Conservation (phyloP, 2,113 vertebrate species). For the Tetrax tetrax region DNA sequence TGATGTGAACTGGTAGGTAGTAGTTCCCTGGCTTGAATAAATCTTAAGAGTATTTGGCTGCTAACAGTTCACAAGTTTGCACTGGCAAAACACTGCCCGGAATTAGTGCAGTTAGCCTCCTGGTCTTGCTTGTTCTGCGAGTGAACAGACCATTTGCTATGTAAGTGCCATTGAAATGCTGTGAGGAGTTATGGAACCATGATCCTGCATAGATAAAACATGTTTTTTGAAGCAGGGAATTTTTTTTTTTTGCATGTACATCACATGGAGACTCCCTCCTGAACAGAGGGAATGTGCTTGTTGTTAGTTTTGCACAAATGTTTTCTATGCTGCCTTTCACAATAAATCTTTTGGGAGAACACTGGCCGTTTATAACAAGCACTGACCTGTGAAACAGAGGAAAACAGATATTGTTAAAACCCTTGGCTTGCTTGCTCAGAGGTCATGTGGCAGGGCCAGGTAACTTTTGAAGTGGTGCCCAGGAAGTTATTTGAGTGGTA, state of each 20-base stretch:
- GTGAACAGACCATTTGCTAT: constrained; percentile 30
- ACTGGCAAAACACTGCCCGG: constrained; percentile 48
- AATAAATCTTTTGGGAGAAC: constrained; percentile 12
- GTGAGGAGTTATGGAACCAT: background rate
- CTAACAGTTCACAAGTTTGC: constrained; percentile 33
- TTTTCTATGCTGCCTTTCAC: constrained; percentile 2
- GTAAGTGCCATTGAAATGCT: background rate
- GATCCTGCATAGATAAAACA: background rate
- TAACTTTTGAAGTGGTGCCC: constrained; percentile 17
- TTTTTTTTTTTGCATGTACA: background rate
- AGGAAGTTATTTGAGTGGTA: background rate
- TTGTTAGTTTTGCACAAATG: background rate
- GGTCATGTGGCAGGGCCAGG: constrained; percentile 16
- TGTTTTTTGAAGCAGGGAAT: background rate
- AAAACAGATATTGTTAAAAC: constrained; percentile 42
- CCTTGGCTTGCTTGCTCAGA: background rate
- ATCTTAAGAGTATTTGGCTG: constrained; percentile 44
- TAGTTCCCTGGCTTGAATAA: constrained; percentile 60
- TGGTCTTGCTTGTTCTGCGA: background rate
- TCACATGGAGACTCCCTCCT: background rate
- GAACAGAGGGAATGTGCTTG: background rate
- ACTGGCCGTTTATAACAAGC: background rate
- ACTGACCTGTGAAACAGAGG: constrained; percentile 50
- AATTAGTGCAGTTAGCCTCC: constrained; percentile 19
- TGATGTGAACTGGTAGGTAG: constrained; percentile 40